Conservation (phyloP, 2,797 vertebrate species). For the Lateolabrax maculatus region DNA sequence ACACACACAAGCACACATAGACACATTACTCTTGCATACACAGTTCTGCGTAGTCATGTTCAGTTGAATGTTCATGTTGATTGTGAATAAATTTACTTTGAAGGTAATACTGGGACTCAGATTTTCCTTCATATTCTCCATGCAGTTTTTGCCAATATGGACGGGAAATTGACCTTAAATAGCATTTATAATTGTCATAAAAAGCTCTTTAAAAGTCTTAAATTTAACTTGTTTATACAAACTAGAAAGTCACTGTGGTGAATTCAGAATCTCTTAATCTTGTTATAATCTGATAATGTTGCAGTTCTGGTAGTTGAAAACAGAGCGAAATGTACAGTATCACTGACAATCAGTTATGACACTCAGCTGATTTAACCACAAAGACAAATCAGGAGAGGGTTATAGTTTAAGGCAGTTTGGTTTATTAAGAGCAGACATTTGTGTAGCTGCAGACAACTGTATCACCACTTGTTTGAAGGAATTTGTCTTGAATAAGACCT, state of each 20-base stretch:
- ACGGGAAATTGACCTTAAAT: no score
- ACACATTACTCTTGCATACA: no score
- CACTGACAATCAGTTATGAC: background rate
- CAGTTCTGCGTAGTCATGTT: no score
- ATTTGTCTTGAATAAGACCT: background rate
- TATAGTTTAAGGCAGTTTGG: background rate
- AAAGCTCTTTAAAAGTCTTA: no score
- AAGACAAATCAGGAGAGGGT: background rate
- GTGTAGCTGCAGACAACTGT: background rate
- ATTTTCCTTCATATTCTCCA: no score
- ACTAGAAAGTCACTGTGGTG: conserved; percentile 11
- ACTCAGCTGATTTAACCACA: conserved; percentile 9
- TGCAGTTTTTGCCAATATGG: no score
- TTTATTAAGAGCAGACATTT: conserved; percentile 2
- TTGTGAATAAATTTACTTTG: no score
- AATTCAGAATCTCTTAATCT: background rate
- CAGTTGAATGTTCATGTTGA: no score
- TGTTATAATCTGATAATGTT: conserved; percentile 1
- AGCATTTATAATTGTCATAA: no score
- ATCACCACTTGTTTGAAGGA: background rate
- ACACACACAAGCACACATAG: no score
- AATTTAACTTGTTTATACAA: no score
- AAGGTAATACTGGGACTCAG: no score
- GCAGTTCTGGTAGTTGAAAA: background rate
- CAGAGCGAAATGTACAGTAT: background rate